Conservation (phyloP, 2,113 vertebrate genomes). For the Maccullochella peelii region DNA sequence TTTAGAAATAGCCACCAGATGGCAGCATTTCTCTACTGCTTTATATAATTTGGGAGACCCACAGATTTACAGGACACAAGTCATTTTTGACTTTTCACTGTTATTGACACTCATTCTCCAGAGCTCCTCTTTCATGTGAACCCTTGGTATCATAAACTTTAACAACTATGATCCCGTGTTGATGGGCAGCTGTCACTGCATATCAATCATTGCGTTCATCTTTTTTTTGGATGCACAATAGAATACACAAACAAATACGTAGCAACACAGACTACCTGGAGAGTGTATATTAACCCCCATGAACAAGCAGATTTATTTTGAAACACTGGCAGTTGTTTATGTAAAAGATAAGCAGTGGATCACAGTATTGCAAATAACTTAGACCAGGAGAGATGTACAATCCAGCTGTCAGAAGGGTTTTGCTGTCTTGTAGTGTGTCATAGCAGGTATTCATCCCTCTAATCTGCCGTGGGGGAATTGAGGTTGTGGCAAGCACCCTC, state of each 20-base stretch:
- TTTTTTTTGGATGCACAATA: background rate
- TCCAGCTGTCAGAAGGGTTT: slow-evolving; percentile 53
- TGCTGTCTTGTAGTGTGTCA: slow-evolving; percentile 47
- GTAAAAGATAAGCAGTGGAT: slow-evolving; percentile 23
- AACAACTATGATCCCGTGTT: background rate
- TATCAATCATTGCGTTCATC: background rate
- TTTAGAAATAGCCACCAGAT: slow-evolving; percentile 64
- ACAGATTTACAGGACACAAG: slow-evolving; percentile 24
- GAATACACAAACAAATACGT: background rate
- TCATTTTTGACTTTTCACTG: slow-evolving; percentile 29
- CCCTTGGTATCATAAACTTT: background rate
- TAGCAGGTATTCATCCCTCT: slow-evolving; percentile 72
- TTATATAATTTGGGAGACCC: background rate
- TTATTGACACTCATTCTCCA: slow-evolving; percentile 23
- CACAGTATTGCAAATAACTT: slow-evolving; percentile 7
- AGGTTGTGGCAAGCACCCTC: slow-evolving; percentile 62
- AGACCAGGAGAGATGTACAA: slow-evolving; percentile 31
- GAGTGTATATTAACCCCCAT: slow-evolving; percentile 4
- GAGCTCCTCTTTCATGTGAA: background rate
- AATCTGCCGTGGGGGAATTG: slow-evolving; percentile 70
- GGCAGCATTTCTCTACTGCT: slow-evolving; percentile 58
- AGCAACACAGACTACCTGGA: background rate
- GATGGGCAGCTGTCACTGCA: background rate
- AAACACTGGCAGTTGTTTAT: slow-evolving; percentile 22
- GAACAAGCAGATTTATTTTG: slow-evolving; percentile 16